phyloP scores from a whole-genome alignment of 1,140 invertebrate genomes.

The Agrypnia vestita region DNA sequence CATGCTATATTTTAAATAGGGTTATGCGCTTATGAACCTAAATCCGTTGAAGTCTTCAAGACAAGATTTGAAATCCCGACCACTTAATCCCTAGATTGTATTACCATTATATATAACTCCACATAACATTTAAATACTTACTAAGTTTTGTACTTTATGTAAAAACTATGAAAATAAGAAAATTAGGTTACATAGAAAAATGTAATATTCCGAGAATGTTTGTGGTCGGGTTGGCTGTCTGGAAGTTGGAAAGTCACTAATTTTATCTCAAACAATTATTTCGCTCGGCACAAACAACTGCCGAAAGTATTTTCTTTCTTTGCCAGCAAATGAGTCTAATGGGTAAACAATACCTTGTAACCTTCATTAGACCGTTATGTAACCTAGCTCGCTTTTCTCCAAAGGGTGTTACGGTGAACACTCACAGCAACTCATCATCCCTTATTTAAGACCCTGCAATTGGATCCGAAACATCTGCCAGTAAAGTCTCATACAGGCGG shows the following conservation, averaged over 20 bases:
- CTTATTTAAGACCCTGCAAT: too few relatives aligned
- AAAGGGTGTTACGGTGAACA: neutral
- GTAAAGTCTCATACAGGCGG: too few relatives aligned
- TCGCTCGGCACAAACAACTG: neutral
- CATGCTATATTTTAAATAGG: too few relatives aligned
- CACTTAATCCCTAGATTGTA: too few relatives aligned
- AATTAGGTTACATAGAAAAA: neutral
- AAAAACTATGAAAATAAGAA: constrained; percentile 1
- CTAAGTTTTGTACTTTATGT: neutral
- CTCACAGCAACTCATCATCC: too few relatives aligned
- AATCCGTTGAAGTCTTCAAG: too few relatives aligned
- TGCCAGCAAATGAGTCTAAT: constrained; percentile 17
- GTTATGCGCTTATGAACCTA: too few relatives aligned
- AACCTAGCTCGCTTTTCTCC: constrained; percentile 5
- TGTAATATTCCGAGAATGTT: neutral
- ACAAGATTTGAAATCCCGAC: too few relatives aligned
- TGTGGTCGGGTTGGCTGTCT: neutral
- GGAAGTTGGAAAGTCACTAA: neutral
- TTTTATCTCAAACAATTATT: neutral
- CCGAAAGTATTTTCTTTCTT: constrained; percentile 12
- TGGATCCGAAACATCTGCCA: too few relatives aligned
- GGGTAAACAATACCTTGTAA: constrained; percentile 1
- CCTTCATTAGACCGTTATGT: constrained; percentile 6
- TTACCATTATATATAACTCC: too few relatives aligned
- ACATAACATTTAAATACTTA: too few relatives aligned